Conservation (phyloP, 2,888 invertebrate species). For the Hyposoter dolosus region DNA sequence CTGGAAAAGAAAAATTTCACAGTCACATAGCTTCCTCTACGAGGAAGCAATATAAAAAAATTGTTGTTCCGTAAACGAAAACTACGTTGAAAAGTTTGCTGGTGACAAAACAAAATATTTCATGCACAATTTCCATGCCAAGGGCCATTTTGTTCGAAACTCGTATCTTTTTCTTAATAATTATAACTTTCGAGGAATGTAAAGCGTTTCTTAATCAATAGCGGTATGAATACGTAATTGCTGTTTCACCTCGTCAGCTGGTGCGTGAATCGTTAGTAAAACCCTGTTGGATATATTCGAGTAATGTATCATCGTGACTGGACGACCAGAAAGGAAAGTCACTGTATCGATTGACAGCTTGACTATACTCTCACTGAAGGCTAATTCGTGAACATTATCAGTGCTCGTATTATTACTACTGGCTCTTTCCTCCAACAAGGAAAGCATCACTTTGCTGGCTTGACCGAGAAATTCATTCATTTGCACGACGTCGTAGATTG, state of each 20-base stretch:
- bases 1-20: too few species aligned
- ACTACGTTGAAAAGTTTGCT: background rate
- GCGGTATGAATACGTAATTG: constrained; percentile 6
- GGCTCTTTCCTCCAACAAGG: constrained; percentile 84
- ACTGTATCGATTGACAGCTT: constrained; percentile 82
- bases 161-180: background rate
- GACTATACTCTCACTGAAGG: constrained; percentile 86
- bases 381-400: constrained; percentile 80
- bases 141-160: background rate
- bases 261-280: constrained; percentile 85
- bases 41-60: too few species aligned
- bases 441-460: constrained; percentile 84
- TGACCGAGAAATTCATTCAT: constrained; percentile 84
- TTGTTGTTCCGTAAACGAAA: too few species aligned
- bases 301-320: constrained; percentile 84
- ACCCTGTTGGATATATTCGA: constrained; percentile 83
- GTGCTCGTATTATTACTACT: constrained; percentile 75
- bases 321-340: constrained; percentile 83
- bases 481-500: constrained; percentile 81
- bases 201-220: constrained; percentile 3
- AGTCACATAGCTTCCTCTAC: too few species aligned
- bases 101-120: background rate
- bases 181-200: background rate
- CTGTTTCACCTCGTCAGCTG: constrained; percentile 76
- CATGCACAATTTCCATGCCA: background rate